These are phyloP conservation scores for Nipponia nippon DNA, from an alignment of 2,113 vertebrate species.

Conservation along the genomic window DNA sequence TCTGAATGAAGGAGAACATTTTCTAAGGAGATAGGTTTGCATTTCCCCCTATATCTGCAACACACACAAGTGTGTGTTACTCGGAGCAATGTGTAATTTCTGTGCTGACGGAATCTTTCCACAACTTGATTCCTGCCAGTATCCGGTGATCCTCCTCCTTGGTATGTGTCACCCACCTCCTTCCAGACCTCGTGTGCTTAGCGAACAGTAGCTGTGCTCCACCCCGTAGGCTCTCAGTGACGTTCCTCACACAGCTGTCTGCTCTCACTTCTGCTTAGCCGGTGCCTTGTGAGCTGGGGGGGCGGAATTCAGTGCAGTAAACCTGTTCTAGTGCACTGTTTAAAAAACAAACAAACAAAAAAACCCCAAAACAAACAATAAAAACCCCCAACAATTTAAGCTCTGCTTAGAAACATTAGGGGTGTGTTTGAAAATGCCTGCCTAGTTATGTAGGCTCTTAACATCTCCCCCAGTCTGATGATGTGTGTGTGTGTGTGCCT, in stretches of 20 bases:
- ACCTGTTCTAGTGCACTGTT: not conserved
- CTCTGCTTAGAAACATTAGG: not conserved
- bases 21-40: not conserved
- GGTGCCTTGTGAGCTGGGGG: not conserved
- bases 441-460: fast-evolving
- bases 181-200: not conserved
- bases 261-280: not conserved
- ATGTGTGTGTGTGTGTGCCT: fast-evolving
- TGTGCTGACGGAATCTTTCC: not conserved
- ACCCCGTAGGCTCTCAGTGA: not conserved
- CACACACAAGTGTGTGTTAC: not conserved
- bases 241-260: not conserved
- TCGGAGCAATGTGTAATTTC: not conserved
- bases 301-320: not conserved
- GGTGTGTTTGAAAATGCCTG: not conserved
- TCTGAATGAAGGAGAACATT: not conserved
- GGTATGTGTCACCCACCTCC: not conserved
- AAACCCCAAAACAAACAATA: not conserved
- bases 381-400: not conserved
- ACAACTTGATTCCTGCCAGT: fast-evolving
- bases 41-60: not conserved
- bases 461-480: not conserved
- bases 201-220: not conserved
- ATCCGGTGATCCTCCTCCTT: not conserved
- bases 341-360: not conserved